These are phyloP conservation scores for Polyploca ridens DNA, from an alignment of 2,888 invertebrate species.

Conservation along the genomic window DNA sequence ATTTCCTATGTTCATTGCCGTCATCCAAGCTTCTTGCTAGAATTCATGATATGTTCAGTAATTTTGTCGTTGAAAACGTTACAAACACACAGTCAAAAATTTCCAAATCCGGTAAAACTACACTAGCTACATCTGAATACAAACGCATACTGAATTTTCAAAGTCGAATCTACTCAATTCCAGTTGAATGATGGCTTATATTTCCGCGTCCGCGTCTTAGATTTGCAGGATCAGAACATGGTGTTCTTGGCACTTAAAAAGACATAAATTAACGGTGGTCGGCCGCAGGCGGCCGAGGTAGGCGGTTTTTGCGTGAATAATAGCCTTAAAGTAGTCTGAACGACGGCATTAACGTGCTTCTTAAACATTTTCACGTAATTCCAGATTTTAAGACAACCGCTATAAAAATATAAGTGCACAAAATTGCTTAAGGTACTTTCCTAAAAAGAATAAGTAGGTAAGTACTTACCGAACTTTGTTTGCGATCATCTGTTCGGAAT, in stretches of 20 bases:
- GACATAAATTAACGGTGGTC: slow-evolving; percentile 68
- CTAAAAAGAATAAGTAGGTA: neutral
- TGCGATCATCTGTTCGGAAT: neutral
- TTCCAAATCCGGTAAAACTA: too few relatives aligned
- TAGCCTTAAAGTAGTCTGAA: slow-evolving; percentile 47
- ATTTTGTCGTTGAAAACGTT: too few relatives aligned
- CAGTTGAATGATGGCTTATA: neutral
- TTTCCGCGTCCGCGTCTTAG: slow-evolving; percentile 34
- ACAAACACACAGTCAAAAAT: too few relatives aligned
- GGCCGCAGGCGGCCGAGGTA: slow-evolving; percentile 51
- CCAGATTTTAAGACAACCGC: slow-evolving; percentile 14
- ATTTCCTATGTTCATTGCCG: too few relatives aligned
- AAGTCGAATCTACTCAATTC: neutral
- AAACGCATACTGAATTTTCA: neutral
- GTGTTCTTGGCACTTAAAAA: slow-evolving; percentile 71
- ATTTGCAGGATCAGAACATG: slow-evolving; percentile 57
- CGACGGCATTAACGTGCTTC: slow-evolving; percentile 38
- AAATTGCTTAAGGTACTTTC: neutral
- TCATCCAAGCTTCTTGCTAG: too few relatives aligned
- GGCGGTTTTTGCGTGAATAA: slow-evolving; percentile 61
- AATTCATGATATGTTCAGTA: too few relatives aligned
- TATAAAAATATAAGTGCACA: neutral
- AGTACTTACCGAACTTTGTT: neutral
- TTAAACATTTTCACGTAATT: slow-evolving; percentile 40
- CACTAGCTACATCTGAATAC: too few relatives aligned